phyloP scores from a whole-genome alignment of 1,140 invertebrate species.

The Scaptomyza graminum region DNA sequence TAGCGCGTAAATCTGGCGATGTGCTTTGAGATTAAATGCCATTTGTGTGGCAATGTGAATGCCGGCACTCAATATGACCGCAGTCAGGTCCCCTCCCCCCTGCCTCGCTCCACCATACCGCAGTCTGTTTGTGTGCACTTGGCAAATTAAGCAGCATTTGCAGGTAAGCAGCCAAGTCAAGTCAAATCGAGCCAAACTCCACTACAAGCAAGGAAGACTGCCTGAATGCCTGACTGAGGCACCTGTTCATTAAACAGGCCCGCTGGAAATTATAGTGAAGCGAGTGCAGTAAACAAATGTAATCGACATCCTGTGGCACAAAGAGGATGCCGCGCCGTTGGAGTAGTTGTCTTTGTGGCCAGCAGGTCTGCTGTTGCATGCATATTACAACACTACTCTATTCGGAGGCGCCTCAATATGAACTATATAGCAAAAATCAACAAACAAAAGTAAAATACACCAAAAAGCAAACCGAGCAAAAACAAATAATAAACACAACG shows the following conservation, averaged over 20 bases:
- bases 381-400: background rate
- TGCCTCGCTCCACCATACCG: too few relatives aligned
- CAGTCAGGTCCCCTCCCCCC: background rate
- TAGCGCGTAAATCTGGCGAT: slow-evolving; percentile 76
- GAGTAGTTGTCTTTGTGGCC: slow-evolving; percentile 13
- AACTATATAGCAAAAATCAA: slow-evolving; percentile 36
- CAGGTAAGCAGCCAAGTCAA: slow-evolving; percentile 6
- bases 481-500: slow-evolving; percentile 79
- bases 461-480: slow-evolving; percentile 33
- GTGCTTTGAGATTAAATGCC: slow-evolving; percentile 76
- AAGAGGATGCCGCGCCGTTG: slow-evolving; percentile 68
- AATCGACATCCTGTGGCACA: slow-evolving; percentile 77
- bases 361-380: slow-evolving; percentile 1
- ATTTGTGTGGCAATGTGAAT: slow-evolving; percentile 54
- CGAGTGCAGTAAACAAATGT: slow-evolving; percentile 79
- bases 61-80: slow-evolving; percentile 42
- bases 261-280: slow-evolving; percentile 68
- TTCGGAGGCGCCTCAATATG: slow-evolving; percentile 54
- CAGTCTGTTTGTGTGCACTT: slow-evolving; percentile 35
- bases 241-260: slow-evolving; percentile 74
- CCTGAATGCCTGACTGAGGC: too few relatives aligned
- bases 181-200: background rate
- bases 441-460: slow-evolving; percentile 31
- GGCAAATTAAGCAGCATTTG: slow-evolving; percentile 48
- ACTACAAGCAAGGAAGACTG: background rate